These are phyloP conservation scores for Stomorhina lunata DNA, from an alignment of 2,888 invertebrate genomes.

Conservation along the genomic window DNA sequence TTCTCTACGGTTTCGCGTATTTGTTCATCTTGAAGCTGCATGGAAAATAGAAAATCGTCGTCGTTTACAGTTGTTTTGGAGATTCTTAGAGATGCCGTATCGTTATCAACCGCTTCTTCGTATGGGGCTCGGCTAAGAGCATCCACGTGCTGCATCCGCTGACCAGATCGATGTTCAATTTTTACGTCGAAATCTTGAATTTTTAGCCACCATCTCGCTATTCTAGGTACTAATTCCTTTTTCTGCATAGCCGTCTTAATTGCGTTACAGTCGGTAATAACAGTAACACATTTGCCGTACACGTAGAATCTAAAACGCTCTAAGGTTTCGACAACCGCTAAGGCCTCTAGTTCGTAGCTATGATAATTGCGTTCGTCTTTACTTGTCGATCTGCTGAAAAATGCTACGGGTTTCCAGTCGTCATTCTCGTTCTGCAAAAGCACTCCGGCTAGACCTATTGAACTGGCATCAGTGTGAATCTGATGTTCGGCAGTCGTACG, in stretches of 20 bases:
- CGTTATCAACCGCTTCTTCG: neutral
- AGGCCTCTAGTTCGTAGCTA: constrained; percentile 69
- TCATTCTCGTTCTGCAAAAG: constrained; percentile 42
- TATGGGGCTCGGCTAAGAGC: constrained; percentile 24
- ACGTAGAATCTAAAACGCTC: constrained; percentile 21
- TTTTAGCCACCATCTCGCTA: constrained; percentile 59
- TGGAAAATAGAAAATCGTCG: constrained; percentile 27
- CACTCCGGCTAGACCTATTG: constrained; percentile 43
- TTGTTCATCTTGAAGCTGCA: constrained; percentile 24
- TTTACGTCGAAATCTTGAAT: constrained; percentile 59
- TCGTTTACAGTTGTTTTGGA: constrained; percentile 4
- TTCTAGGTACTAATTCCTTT: constrained; percentile 53
- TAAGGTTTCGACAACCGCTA: constrained; percentile 57
- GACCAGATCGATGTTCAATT: constrained; percentile 52
- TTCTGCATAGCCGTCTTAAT: constrained; percentile 61
- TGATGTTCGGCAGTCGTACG: constrained; percentile 44
- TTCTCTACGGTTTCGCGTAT: constrained; percentile 5
- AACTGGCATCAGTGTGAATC: constrained; percentile 57
- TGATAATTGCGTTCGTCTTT: constrained; percentile 42
- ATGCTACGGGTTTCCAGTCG: constrained; percentile 37
- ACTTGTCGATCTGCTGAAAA: constrained; percentile 44
- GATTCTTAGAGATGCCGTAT: constrained; percentile 35
- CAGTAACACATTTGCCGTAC: constrained; percentile 6
- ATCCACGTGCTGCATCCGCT: constrained; percentile 45
- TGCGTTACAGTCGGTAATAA: constrained; percentile 47